A percentile compares a stretch with the other conserved stretches of the same genome.
These are phyloP conservation scores for Tetramorium simillimum DNA, from an alignment of 1,140 invertebrate genomes.

Conservation along the genomic window DNA sequence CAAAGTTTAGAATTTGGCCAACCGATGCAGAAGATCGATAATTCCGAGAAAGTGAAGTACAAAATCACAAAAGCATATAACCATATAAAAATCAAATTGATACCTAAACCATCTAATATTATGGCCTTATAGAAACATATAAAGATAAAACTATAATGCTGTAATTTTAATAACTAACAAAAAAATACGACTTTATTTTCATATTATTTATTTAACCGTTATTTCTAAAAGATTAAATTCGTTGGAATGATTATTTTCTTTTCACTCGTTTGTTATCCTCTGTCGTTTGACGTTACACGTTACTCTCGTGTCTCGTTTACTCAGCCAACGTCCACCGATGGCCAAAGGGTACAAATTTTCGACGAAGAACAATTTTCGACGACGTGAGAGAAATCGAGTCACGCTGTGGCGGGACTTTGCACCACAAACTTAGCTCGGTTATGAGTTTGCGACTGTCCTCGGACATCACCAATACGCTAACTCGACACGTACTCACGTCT, in stretches of 20 bases:
- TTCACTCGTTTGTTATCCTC: neutral
- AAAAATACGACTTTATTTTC: neutral
- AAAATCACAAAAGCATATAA: neutral
- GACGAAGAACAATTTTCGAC: conserved; percentile 50
- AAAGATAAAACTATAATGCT: neutral
- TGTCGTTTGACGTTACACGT: conserved; percentile 20
- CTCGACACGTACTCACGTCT: conserved; percentile 34
- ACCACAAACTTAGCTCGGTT: conserved; percentile 52
- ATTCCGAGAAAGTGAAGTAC: conserved; percentile 1
- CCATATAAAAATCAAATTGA: neutral
- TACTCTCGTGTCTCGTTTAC: conserved; percentile 27
- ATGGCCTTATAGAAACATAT: neutral
- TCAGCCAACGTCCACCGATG: neutral
- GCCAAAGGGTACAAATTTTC: conserved; percentile 43
- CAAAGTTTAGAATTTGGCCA: conserved; percentile 5
- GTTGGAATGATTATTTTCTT: neutral
- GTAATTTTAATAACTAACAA: neutral
- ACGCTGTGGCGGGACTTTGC: conserved; percentile 14
- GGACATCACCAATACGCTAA: conserved; percentile 37
- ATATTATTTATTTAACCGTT: neutral
- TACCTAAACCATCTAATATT: neutral
- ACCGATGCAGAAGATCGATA: conserved; percentile 8
- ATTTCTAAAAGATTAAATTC: neutral
- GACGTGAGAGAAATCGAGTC: conserved; percentile 52
- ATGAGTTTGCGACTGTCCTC: conserved; percentile 45